Base-by-base conservation (phyloP, 2,113 vertebrate species). In the Urocolius indicus region DNA sequence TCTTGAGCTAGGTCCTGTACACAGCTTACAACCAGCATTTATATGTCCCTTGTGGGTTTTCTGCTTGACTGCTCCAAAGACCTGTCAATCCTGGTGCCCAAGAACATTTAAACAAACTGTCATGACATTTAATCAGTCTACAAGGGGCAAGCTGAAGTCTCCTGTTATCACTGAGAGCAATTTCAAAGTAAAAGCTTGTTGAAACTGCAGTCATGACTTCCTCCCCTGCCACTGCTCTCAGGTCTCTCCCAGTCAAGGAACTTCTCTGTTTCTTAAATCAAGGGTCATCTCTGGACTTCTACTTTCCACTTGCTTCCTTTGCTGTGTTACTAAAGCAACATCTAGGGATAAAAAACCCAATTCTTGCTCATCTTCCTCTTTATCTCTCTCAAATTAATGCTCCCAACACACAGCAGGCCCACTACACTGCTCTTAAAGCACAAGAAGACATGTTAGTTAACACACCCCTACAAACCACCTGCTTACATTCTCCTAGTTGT, bases 241-340 rank as follows among this genome's bases (percentile, higher is more conserved):
- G 54, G 15, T 16, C 66, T 55, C 52, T 58, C 45, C 19, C 45
- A 32, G 61, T 29, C 84, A 52, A 65, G 65, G 57, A 68, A 14
- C 30, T 52, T 30, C 69, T 26, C 84, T 5, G 23, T 17, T 59
- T 68, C 38, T 68, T 43, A 61, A 61, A 67, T 20, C 43, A 13
- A 27, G 9, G 2, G 2, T 5, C 19, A 45, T 21, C 48, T 63
- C 27, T 34, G 26, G 46, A 1, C 24, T 63, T 3, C 0, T 3
- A 3, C 30, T 69, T 75, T 10, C 65, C 38, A 11, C 41, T 45
- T 10, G 10, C 10, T 87, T 36, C 77, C 26, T 23, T n/a, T 16
- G 11, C 69, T 29, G 52, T 1, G 2, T 63, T 57, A 13, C 61
- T 46, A 46, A 32, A 89, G 30, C 32, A 72, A 48, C 52, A 59